Base-by-base conservation (phyloP, 2,888 invertebrate species). In the Nysson spinosus region DNA sequence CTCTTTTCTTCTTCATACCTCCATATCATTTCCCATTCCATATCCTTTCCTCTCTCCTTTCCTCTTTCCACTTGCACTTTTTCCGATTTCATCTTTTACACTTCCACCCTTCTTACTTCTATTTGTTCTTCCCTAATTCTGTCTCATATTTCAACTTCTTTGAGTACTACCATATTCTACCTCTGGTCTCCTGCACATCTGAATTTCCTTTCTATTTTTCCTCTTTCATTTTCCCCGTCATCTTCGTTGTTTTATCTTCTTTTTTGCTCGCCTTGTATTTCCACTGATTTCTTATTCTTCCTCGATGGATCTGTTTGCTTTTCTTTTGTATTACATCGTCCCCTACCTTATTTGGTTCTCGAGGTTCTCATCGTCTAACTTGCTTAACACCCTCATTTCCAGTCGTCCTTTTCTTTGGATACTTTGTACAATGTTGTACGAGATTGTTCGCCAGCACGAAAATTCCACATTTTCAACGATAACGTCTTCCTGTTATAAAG, bases 391-490 rank as follows among this genome's bases (percentile, higher is more conserved):
- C 16, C 4, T 40, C 16, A 17, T 12, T 47, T 22, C 19, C 28
- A 4, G 12, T 11, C 28, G 3, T 6, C 12, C 28, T 12, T 11
- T 34, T 24, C n/a, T 6, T 37, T 12, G n/a, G n/a, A 12, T 16
- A 6, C 17, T 20, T 50, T 26, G n/a, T 7, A 35, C 24, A 16
- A 6, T 16, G 40, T 44, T 44, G 26, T 22, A 16, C 22, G 50
- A 52, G 35, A 66, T 72, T 56, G 46, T 56, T 50, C 54, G 24
- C 6, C 39, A 26, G 26, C 43, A 52, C 19, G 61, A 55, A 62
- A 56, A 66, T 51, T 39, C 11, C 32, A 26, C 64, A 60, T 64
- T 69, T 64, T 58, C 58, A 40, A 44, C 56, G 26, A 7, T 37
- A 28, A 16, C 28, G 14, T 55, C 34, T 40, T 51, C 44, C 34